These are phyloP conservation scores for Sinotaia quadrata DNA, from an alignment of 2,888 invertebrate genomes.

Conservation along the genomic window DNA sequence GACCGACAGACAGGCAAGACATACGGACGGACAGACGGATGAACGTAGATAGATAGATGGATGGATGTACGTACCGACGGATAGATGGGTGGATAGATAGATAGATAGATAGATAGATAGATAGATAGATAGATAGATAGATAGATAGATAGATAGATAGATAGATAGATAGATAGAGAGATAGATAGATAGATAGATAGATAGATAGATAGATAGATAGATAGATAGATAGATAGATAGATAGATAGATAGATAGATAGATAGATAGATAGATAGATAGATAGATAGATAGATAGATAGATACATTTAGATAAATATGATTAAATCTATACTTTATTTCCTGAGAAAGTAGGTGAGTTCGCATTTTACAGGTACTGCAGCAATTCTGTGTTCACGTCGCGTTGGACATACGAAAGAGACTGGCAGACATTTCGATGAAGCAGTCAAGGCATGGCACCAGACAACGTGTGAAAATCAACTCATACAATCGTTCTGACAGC, in stretches of 20 bases:
- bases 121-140: slow-evolving; percentile 2
- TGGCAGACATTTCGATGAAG: too few relatives aligned
- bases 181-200: background rate
- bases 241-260: background rate
- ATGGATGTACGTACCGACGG: background rate
- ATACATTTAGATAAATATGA: too few relatives aligned
- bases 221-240: slow-evolving; percentile 3
- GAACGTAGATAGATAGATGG: background rate
- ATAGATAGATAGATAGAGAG: background rate
- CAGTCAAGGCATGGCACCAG: too few relatives aligned
- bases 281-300: background rate
- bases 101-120: slow-evolving; percentile 8
- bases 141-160: background rate
- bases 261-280: slow-evolving; percentile 5
- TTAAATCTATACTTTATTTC: too few relatives aligned
- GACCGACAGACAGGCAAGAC: background rate
- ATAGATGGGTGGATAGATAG: background rate
- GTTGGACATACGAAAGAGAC: too few relatives aligned
- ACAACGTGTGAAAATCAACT: too few relatives aligned
- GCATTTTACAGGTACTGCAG: too few relatives aligned
- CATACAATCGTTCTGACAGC: too few relatives aligned
- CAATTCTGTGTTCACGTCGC: too few relatives aligned
- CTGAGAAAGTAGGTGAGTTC: too few relatives aligned
- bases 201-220: background rate
- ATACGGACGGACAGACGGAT: background rate